Evolutionary conservation across 2,113 vertebrate species (phyloP).

Genomic region (Poicephalus meyeri): DNA sequence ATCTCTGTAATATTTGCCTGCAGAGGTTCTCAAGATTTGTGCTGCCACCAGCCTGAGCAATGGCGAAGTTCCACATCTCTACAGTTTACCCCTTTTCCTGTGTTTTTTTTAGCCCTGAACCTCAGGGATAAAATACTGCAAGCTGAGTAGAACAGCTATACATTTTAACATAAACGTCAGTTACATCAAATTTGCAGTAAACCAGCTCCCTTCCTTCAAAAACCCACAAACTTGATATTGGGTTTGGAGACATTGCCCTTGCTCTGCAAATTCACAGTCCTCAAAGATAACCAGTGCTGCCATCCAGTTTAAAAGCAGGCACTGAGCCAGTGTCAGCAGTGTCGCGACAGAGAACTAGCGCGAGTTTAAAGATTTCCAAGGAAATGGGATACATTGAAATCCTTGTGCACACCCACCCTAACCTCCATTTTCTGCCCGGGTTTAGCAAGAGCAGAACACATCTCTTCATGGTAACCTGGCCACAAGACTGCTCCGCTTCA

Average conservation of each 20-base stretch:
- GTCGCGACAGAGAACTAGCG: not conserved
- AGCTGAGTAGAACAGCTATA: not conserved
- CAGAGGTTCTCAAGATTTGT: not conserved
- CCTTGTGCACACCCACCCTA: not conserved
- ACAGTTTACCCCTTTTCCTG: not conserved
- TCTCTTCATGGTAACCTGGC: fast-evolving
- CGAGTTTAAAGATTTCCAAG: not conserved
- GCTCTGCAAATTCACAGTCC: not conserved
- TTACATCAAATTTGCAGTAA: not conserved
- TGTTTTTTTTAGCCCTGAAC: not conserved
- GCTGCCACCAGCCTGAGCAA: not conserved
- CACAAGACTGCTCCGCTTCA: not conserved
- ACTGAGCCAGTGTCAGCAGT: fast-evolving
- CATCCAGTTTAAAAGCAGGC: not conserved
- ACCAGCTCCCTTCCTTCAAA: not conserved
- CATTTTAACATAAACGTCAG: not conserved
- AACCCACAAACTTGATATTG: not conserved
- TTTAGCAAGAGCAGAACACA: not conserved
- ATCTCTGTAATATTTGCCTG: not conserved
- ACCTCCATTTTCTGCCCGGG: not conserved
- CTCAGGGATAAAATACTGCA: not conserved
- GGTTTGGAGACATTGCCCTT: not conserved
- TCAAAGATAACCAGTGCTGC: not conserved
- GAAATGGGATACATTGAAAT: not conserved
- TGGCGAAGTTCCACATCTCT: not conserved